These are phyloP conservation scores for Hippolais icterina DNA, from an alignment of 2,113 vertebrate species.

Conservation along the genomic window DNA sequence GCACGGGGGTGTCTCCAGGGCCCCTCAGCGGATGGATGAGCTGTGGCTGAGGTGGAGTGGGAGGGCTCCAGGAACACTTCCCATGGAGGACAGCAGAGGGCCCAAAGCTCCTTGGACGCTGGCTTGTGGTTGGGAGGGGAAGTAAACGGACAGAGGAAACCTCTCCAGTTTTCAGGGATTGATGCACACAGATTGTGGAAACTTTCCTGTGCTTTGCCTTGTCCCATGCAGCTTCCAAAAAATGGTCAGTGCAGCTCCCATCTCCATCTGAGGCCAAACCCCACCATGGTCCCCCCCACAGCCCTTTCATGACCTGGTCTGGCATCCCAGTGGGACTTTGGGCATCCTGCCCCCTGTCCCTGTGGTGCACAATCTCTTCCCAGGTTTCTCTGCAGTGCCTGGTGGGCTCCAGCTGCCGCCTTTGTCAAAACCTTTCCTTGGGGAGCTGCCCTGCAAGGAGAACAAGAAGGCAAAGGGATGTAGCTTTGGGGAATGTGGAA, in stretches of 20 bases:
- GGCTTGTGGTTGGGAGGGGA: rapidly evolving
- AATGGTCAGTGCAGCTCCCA: rapidly evolving
- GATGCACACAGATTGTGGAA: neutral
- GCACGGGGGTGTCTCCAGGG: neutral
- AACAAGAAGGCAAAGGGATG: neutral
- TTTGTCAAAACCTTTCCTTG: neutral
- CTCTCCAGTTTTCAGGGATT: neutral
- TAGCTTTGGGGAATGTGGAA: neutral
- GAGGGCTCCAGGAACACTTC: neutral
- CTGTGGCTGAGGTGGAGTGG: rapidly evolving
- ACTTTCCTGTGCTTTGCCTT: neutral
- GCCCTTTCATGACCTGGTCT: too few species aligned
- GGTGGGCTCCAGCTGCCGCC: neutral
- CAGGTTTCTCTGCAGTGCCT: neutral
- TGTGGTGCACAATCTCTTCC: rapidly evolving
- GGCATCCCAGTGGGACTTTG: neutral
- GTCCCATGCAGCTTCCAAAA: neutral
- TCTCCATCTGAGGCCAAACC: neutral
- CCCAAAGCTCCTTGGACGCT: neutral
- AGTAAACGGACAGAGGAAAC: neutral
- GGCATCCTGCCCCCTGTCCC: rapidly evolving
- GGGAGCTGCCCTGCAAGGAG: neutral
- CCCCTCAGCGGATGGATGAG: neutral
- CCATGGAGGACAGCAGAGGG: neutral
- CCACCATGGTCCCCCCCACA: rapidly evolving